Conservation (phyloP, 2,888 invertebrate species). For the Drymonia ruficornis region DNA sequence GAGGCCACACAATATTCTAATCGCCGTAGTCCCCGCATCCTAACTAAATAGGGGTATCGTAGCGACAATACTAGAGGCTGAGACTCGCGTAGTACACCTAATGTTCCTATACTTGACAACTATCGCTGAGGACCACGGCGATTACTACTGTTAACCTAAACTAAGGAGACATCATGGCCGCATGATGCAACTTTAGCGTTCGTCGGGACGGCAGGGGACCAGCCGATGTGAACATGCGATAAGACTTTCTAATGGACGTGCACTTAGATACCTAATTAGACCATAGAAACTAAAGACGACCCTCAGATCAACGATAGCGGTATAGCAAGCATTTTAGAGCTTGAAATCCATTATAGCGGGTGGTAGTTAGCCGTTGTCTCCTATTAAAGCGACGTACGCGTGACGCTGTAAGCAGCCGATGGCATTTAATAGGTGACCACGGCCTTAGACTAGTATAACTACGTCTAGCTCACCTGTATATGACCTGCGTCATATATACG, state of each 20-base stretch:
- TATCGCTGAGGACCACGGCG: constrained; percentile 56
- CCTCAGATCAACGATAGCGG: neutral
- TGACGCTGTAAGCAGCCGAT: too few relatives aligned
- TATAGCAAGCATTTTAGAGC: too few relatives aligned
- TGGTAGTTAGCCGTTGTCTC: too few relatives aligned
- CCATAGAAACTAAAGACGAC: neutral
- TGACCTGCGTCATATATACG: too few relatives aligned
- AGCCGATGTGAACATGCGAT: constrained; percentile 19
- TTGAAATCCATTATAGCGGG: too few relatives aligned
- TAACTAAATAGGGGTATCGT: constrained; percentile 24
- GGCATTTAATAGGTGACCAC: too few relatives aligned
- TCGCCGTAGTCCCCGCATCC: constrained; percentile 58
- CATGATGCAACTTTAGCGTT: constrained; percentile 75
- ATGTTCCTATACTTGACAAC: constrained; percentile 11
- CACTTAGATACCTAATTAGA: too few relatives aligned
- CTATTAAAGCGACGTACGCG: too few relatives aligned
- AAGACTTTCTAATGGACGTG: neutral
- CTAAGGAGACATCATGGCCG: constrained; percentile 81
- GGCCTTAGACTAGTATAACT: too few relatives aligned
- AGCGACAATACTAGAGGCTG: constrained; percentile 25
- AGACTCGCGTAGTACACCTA: constrained; percentile 14
- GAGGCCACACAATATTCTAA: constrained; percentile 75
- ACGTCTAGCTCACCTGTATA: too few relatives aligned
- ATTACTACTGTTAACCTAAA: constrained; percentile 58
- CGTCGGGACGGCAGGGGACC: constrained; percentile 55